These are phyloP conservation scores for Percopsis omiscomaycus DNA, from an alignment of 2,797 vertebrate genomes.

Conservation along the genomic window DNA sequence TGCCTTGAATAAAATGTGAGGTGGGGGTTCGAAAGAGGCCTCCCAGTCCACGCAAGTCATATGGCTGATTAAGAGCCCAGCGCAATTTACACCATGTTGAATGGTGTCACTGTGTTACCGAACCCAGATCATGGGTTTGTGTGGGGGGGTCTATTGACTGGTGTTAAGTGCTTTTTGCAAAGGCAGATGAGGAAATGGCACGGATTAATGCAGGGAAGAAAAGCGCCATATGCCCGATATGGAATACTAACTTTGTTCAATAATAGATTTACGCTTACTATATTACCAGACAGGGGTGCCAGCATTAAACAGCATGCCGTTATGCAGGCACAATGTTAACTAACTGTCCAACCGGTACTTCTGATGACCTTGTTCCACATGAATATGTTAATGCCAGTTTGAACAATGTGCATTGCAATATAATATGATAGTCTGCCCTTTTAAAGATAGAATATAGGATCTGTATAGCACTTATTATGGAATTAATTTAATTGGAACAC, in stretches of 20 bases:
- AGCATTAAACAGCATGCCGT: not conserved
- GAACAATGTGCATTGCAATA: not conserved
- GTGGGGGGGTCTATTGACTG: not conserved
- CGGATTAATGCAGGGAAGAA: not conserved
- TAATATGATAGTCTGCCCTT: not conserved
- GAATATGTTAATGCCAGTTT: not conserved
- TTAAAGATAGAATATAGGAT: not conserved
- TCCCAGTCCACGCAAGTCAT: conserved; percentile 30
- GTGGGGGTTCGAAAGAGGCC: conserved; percentile 50
- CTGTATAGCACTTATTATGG: not conserved
- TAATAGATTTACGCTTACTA: not conserved
- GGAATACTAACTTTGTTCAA: conserved; percentile 1
- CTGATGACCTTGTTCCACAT: not conserved
- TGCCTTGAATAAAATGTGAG: conserved; percentile 48
- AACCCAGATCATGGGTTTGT: not conserved
- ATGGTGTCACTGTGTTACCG: not conserved
- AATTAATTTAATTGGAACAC: conserved; percentile 10
- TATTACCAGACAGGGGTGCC: not conserved
- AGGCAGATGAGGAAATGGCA: not conserved
- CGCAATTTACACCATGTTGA: not conserved
- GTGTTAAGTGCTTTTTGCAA: conserved; percentile 1
- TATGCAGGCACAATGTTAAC: not conserved
- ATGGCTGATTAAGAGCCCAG: conserved; percentile 34
- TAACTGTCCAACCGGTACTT: not conserved
- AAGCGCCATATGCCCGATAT: conserved; percentile 1